Evolutionary conservation across 2,113 vertebrate genomes (phyloP).

Genomic region (Phaethornis superciliosus): DNA sequence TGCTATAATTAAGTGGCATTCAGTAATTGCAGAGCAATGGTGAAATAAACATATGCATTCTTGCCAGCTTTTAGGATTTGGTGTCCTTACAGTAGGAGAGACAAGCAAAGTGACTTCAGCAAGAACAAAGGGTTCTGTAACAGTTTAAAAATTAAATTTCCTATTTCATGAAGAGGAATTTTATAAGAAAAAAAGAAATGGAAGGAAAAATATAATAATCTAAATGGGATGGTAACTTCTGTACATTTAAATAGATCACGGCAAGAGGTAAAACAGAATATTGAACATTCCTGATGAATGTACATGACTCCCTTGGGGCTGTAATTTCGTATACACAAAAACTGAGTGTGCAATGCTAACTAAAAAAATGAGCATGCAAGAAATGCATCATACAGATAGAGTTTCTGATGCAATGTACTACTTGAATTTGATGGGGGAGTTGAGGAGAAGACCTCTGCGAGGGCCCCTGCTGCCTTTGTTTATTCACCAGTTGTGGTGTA

Average conservation of each 20-base stretch:
- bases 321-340: conserved; percentile 23
- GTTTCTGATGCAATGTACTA: background rate
- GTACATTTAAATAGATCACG: background rate
- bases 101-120: conserved; percentile 82
- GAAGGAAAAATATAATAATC: background rate
- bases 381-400: background rate
- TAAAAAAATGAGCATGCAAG: background rate
- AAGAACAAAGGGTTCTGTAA: conserved; percentile 79
- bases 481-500: background rate
- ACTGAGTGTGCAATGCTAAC: background rate
- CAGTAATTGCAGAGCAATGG: conserved; percentile 97
- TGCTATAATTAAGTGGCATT: conserved; percentile 99
- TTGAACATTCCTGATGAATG: conserved; percentile 18
- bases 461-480: conserved; percentile 26
- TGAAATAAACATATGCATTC: conserved; percentile 93
- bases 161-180: conserved; percentile 52
- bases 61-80: conserved; percentile 88
- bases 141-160: conserved; percentile 78
- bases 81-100: conserved; percentile 83
- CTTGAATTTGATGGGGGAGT: background rate
- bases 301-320: background rate
- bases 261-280: conserved; percentile 18
- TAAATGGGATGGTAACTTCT: background rate
- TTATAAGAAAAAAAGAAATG: conserved; percentile 22
- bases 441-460: background rate